Conservation (phyloP, 2,113 vertebrate genomes). For the Echinops telfairi region DNA sequence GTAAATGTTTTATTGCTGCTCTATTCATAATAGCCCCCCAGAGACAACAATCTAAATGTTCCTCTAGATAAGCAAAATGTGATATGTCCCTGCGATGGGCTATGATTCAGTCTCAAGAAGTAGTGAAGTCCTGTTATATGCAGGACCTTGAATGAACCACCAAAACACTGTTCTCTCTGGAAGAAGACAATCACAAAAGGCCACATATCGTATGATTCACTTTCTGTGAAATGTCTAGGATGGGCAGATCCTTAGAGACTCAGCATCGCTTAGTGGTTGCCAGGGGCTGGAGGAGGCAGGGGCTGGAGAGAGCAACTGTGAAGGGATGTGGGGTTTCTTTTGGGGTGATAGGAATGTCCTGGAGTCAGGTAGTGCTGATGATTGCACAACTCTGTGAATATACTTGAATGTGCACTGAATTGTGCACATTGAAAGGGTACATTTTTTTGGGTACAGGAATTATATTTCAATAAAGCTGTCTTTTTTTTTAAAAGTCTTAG, state of each 20-base stretch:
- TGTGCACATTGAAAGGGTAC: background rate
- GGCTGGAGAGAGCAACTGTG: background rate
- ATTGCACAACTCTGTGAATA: background rate
- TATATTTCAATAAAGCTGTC: constrained; percentile 17
- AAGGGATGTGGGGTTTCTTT: background rate
- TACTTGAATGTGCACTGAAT: background rate
- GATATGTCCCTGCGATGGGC: background rate
- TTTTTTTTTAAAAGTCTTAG: background rate
- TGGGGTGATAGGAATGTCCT: background rate
- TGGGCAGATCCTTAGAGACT: background rate
- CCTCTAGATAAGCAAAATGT: background rate
- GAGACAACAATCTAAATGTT: background rate
- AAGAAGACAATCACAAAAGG: background rate
- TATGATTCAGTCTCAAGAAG: background rate
- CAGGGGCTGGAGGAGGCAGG: background rate
- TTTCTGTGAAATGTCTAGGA: background rate
- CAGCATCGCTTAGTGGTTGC: background rate
- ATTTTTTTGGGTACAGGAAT: background rate
- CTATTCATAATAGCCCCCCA: background rate
- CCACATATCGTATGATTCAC: background rate
- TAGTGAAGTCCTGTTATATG: background rate
- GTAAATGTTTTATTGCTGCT: background rate
- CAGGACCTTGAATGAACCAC: background rate
- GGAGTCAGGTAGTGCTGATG: background rate
- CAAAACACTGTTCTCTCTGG: background rate